These are phyloP conservation scores for Calliscelio sp. DNA, from an alignment of 2,888 invertebrate genomes.

Conservation along the genomic window DNA sequence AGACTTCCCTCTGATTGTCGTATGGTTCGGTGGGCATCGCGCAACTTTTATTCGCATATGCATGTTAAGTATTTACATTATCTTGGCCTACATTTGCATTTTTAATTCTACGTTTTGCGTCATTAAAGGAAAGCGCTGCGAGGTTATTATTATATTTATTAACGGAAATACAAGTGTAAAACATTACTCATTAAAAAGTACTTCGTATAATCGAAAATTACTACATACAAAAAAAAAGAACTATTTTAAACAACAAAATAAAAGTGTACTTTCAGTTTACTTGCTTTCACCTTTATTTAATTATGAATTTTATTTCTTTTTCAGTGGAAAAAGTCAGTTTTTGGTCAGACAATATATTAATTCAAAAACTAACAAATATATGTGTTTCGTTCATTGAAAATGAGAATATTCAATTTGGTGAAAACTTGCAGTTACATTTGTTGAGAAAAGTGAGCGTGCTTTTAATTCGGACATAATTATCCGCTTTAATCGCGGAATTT, in stretches of 20 bases:
- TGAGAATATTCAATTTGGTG: too few relatives aligned
- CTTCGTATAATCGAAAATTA: slow-evolving; percentile 8
- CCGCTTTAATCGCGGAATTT: background rate
- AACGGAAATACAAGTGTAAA: background rate
- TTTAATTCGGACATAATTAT: too few relatives aligned
- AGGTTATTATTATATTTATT: background rate
- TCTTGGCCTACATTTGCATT: slow-evolving; percentile 21
- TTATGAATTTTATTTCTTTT: background rate
- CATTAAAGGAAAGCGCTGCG: background rate
- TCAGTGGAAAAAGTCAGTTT: background rate
- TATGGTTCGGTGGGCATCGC: background rate
- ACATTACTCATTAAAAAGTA: slow-evolving; percentile 8
- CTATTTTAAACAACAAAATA: too few relatives aligned
- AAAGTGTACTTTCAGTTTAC: too few relatives aligned
- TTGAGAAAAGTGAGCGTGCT: background rate
- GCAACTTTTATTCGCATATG: slow-evolving; percentile 26
- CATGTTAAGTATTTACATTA: slow-evolving; percentile 36
- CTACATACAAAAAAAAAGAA: too few relatives aligned
- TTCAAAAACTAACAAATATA: background rate
- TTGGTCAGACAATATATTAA: slow-evolving; percentile 1
- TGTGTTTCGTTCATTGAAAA: too few relatives aligned
- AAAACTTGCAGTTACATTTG: too few relatives aligned
- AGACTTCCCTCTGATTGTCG: slow-evolving; percentile 21
- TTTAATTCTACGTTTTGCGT: slow-evolving; percentile 9
- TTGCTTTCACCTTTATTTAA: background rate